Percentiles rank a stretch among this genome's conserved stretches.
Conservation (phyloP, 1,140 invertebrate genomes). For the Eupristina koningsbergeri region DNA sequence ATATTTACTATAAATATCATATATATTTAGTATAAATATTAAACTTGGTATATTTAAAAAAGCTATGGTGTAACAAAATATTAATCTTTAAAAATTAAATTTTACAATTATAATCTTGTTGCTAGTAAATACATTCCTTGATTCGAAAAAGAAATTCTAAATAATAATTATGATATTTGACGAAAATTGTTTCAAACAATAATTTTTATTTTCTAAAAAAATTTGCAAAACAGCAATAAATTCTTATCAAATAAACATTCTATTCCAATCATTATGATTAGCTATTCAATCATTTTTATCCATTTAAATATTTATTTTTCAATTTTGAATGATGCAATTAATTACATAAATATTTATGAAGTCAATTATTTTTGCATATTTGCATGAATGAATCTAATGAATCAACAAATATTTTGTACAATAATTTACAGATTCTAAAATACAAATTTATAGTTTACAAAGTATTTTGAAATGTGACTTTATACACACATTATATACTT, state of each 20-base stretch:
- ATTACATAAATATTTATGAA: not conserved
- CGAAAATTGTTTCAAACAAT: too few species aligned
- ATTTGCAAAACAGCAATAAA: not conserved
- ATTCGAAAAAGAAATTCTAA: too few species aligned
- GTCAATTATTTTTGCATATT: not conserved
- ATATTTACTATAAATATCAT: slow-evolving; percentile 30
- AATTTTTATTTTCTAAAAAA: slow-evolving; percentile 3
- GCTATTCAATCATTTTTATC: slow-evolving; percentile 32
- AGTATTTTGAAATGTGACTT: not conserved
- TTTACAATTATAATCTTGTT: slow-evolving; percentile 30
- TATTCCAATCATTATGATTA: not conserved
- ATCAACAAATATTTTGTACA: slow-evolving; percentile 6
- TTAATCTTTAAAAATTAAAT: not conserved
- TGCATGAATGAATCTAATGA: not conserved
- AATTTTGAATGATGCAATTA: slow-evolving; percentile 7
- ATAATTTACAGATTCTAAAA: slow-evolving; percentile 12
- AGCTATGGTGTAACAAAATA: slow-evolving; percentile 20
- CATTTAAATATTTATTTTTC: not conserved
- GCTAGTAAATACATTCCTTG: slow-evolving; percentile 46
- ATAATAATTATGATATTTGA: too few species aligned
- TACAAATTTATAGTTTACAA: not conserved
- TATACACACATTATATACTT: not conserved
- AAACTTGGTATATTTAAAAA: slow-evolving; percentile 38
- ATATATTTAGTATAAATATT: slow-evolving; percentile 29
- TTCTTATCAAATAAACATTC: not conserved